Base-by-base conservation (phyloP, 1,140 invertebrate genomes). In the Drosophila parvula region DNA sequence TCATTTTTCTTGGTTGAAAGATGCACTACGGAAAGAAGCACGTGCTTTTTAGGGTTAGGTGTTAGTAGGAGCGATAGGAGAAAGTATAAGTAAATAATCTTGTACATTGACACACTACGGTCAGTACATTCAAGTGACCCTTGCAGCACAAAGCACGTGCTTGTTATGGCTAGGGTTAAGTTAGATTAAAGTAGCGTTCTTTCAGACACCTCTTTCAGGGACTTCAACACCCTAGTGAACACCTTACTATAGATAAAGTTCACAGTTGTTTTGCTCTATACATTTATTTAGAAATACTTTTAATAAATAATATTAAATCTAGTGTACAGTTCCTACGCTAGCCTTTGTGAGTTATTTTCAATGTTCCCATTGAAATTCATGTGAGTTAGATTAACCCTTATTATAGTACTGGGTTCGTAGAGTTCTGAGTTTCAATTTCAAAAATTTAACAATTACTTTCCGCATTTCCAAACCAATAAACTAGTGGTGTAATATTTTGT, bases 221-320 rank as follows among this genome's bases (percentile, higher is more conserved):
- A n/a, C n/a, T n/a, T n/a, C n/a, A n/a, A n/a, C n/a, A n/a, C n/a
- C n/a, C n/a, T n/a, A n/a, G n/a, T n/a, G n/a, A n/a, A n/a, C 22
- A 22, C 22, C 22, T 22, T 22, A 9, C 8, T 6, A 16, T 0
- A 3, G 22, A 47, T 3, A 14, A n/a, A 27, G 22, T 28, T 28
- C 14, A 4, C 11, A 22, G 2, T 8, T 30, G 8, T 0, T 16
- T 30, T 30, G n/a, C 47, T 74, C 11, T 3, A 18, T 22, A 14
- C 12, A 28, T 74, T 74, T 74, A 74, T 48, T 74, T 43, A 56
- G 12, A 45, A 73, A 73, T 74, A 53, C 12, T 32, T 56, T 74
- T 28, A 74, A 74, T 74, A 74, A 63, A 74, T 74, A 44, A 27
- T 41, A 34, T 47, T 74, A 74, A 40, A 74, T 34, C 60, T 74